Evolutionary conservation across 2,113 vertebrate genomes (phyloP).

Genomic region (Pungitius pungitius): DNA sequence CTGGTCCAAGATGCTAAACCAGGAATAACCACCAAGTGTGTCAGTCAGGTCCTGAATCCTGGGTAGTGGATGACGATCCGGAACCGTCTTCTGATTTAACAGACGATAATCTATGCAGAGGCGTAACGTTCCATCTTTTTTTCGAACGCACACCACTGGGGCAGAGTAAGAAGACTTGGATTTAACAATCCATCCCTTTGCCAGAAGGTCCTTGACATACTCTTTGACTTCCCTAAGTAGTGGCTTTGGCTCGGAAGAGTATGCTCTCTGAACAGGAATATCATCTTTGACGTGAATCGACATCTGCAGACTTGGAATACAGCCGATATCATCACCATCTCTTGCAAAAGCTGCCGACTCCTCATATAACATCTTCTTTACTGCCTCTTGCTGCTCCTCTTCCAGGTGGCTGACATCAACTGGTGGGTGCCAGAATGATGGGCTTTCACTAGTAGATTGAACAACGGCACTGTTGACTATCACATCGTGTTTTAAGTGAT

Average conservation of each 20-base stretch:
- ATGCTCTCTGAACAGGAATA: neutral
- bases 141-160: neutral
- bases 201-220: neutral
- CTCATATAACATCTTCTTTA: too few species aligned
- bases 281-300: neutral
- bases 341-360: too few species aligned
- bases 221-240: neutral
- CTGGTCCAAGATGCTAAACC: constrained; percentile 1
- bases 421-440: too few species aligned
- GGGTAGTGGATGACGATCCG: neutral
- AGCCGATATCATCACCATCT: neutral
- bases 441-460: neutral
- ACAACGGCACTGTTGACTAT: neutral
- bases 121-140: neutral
- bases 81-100: neutral
- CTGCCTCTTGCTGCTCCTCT: neutral
- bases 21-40: neutral
- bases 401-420: neutral
- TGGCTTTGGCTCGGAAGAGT: neutral
- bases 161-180: neutral
- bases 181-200: constrained; percentile 2
- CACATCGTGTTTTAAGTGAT: too few species aligned
- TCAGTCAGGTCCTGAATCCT: neutral
- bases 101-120: neutral
- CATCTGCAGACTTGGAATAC: neutral